Evolutionary conservation across 2,888 invertebrate genomes (phyloP).

Genomic region (Uropetala carovei): DNA sequence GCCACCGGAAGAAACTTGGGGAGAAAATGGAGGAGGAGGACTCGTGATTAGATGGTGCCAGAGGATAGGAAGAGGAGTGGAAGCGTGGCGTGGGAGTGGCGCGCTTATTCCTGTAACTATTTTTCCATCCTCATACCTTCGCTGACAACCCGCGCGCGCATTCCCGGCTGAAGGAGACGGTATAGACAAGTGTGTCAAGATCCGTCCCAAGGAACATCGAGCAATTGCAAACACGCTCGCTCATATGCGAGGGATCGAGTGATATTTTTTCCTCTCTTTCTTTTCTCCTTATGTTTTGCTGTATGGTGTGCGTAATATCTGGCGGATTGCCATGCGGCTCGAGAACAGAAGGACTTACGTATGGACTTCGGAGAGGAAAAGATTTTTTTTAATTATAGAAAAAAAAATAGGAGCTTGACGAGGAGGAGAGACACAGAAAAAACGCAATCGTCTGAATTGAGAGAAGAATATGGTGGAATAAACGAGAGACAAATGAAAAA

Average conservation of each 20-base stretch:
- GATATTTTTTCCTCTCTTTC: background rate
- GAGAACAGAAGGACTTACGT: background rate
- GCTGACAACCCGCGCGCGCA: background rate
- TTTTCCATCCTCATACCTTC: background rate
- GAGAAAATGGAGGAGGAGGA: background rate
- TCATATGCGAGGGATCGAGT: background rate
- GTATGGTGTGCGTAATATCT: slow-evolving; percentile 30
- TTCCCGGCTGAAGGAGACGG: background rate
- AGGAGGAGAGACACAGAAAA: no score
- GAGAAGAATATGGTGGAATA: no score
- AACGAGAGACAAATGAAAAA: no score
- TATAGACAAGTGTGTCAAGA: slow-evolving; percentile 56
- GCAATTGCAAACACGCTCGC: background rate
- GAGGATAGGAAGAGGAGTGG: background rate
- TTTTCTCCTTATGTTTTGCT: background rate
- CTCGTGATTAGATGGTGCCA: background rate
- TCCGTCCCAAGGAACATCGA: slow-evolving; percentile 19
- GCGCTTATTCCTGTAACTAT: background rate
- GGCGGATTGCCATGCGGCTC: slow-evolving; percentile 24
- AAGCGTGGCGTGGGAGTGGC: background rate
- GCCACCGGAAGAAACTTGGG: background rate
- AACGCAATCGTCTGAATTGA: no score
- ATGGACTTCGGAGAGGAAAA: background rate
- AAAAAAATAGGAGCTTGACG: no score
- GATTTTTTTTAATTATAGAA: no score